These are phyloP conservation scores for Electrophaes corylata DNA, from an alignment of 2,888 invertebrate species.

Conservation along the genomic window DNA sequence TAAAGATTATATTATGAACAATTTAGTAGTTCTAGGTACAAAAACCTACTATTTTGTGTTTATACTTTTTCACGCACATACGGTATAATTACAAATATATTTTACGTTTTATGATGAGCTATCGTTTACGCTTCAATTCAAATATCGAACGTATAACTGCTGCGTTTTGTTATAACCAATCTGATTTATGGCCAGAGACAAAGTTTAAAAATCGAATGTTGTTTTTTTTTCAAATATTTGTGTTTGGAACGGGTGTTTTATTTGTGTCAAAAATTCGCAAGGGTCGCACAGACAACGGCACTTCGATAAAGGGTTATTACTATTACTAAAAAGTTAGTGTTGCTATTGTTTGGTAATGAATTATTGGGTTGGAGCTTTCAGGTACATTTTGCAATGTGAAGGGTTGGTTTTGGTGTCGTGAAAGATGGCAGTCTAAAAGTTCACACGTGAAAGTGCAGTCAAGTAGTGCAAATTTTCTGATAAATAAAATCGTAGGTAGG, in stretches of 20 bases:
- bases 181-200: slow-evolving; percentile 81
- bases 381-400: slow-evolving; percentile 81
- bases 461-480: slow-evolving; percentile 49
- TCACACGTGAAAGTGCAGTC: slow-evolving; percentile 78
- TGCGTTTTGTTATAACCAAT: slow-evolving; percentile 71
- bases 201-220: slow-evolving; percentile 68
- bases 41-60: background rate
- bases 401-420: slow-evolving; percentile 70
- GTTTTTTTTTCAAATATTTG: slow-evolving; percentile 78
- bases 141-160: slow-evolving; percentile 67
- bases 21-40: background rate
- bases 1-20: no score
- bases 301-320: slow-evolving; percentile 78
- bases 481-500: no score
- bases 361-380: slow-evolving; percentile 83
- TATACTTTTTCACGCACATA: no score
- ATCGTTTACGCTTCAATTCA: slow-evolving; percentile 74
- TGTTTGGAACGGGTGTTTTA: slow-evolving; percentile 81
- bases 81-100: slow-evolving; percentile 1
- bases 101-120: slow-evolving; percentile 15
- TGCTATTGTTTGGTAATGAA: slow-evolving; percentile 80
- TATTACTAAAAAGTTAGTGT: slow-evolving; percentile 79
- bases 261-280: slow-evolving; percentile 80
- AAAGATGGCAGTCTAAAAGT: slow-evolving; percentile 73
- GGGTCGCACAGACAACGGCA: slow-evolving; percentile 73